Conservation (phyloP, 1,140 invertebrate species). For the Musca vetustissima region DNA sequence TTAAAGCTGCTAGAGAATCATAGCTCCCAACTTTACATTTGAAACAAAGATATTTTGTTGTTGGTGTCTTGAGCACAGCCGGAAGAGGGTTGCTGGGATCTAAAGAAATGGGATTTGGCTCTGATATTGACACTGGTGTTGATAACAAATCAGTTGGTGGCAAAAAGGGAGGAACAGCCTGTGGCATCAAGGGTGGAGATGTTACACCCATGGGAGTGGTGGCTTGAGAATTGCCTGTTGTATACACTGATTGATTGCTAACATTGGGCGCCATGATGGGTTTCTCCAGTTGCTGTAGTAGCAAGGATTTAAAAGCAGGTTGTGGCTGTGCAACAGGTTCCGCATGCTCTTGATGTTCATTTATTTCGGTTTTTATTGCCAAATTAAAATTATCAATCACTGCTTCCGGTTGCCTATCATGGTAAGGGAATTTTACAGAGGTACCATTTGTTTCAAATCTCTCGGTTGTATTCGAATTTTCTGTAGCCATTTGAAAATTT, state of each 20-base stretch:
- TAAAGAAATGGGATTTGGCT: not conserved
- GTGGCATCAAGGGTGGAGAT: not conserved
- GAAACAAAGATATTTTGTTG: constrained; percentile 28
- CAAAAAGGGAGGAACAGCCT: not conserved
- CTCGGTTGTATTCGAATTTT: not conserved
- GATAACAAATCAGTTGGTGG: not conserved
- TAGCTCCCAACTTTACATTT: constrained; percentile 53
- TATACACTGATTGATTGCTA: not conserved
- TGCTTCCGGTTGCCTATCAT: not conserved
- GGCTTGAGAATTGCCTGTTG: not conserved
- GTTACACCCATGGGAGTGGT: not conserved
- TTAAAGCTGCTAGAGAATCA: constrained; percentile 55
- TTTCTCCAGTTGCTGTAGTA: constrained; percentile 44
- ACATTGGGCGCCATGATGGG: constrained; percentile 23
- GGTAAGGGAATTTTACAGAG: not conserved
- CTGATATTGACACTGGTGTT: too few relatives aligned
- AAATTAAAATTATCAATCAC: not conserved
- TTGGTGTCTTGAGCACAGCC: not conserved
- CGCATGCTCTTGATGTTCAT: constrained; percentile 11
- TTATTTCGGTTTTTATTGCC: not conserved
- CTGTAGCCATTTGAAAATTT: not conserved
- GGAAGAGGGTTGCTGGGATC: not conserved
- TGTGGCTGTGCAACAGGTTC: constrained; percentile 6
- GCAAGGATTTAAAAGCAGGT: constrained; percentile 31
- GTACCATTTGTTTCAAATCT: not conserved